These are phyloP conservation scores for Folsomia manolachei DNA, from an alignment of 2,888 invertebrate genomes.

Conservation along the genomic window DNA sequence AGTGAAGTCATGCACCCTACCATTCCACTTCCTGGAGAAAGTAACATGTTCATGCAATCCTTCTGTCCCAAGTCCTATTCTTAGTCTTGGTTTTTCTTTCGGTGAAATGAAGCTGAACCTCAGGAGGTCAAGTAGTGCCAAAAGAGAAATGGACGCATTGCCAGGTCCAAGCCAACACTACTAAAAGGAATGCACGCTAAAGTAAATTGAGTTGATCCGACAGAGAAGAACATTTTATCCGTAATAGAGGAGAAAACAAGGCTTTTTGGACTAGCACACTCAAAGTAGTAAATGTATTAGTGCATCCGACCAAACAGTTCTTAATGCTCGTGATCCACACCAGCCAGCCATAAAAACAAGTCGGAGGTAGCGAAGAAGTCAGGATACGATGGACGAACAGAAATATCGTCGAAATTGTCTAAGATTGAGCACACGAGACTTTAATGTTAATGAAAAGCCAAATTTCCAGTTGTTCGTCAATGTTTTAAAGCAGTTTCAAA, in stretches of 20 bases:
- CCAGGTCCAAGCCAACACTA: no score
- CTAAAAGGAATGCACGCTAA: neutral
- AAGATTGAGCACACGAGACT: no score
- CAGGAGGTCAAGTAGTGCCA: slow-evolving; percentile 16
- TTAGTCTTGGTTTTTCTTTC: neutral
- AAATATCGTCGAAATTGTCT: no score
- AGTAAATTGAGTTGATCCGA: neutral
- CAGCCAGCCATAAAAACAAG: neutral
- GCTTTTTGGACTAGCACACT: neutral
- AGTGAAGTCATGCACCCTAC: neutral
- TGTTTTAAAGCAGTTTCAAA: neutral
- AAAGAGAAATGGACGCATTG: neutral
- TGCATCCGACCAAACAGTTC: neutral
- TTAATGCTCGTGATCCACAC: no score
- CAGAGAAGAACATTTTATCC: neutral
- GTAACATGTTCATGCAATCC: neutral
- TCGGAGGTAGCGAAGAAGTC: neutral
- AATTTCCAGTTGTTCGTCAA: neutral
- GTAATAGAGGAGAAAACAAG: neutral
- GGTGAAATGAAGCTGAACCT: slow-evolving; percentile 5
- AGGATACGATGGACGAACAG: neutral
- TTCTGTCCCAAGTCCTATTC: neutral
- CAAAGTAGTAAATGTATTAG: neutral
- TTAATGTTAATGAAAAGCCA: slow-evolving; percentile 13
- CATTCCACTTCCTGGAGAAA: neutral